Evolutionary conservation across 2,113 vertebrate species (phyloP).

Genomic region (Halcyon senegalensis): DNA sequence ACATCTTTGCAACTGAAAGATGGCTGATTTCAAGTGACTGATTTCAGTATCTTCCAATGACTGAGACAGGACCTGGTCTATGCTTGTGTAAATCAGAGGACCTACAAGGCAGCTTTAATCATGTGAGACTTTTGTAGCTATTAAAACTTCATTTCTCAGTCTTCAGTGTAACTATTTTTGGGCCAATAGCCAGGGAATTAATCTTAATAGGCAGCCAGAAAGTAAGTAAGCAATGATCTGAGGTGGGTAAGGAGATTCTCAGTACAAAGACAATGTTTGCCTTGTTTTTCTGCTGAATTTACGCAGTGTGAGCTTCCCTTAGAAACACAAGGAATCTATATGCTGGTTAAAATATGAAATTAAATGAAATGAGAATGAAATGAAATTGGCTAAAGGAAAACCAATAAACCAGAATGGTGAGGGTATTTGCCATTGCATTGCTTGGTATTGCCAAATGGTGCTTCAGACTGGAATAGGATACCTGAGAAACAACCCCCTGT

Average conservation of each 20-base stretch:
- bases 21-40: background rate
- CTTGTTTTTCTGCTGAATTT: background rate
- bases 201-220: background rate
- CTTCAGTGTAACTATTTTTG: background rate
- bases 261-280: background rate
- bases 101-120: background rate
- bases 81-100: background rate
- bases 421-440: background rate
- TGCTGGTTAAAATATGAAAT: background rate
- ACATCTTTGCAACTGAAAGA: background rate
- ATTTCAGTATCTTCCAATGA: background rate
- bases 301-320: background rate
- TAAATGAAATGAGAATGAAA: background rate
- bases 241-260: background rate
- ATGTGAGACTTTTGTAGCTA: background rate
- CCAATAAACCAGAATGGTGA: background rate
- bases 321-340: background rate
- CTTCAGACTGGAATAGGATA: background rate
- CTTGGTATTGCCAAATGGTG: background rate
- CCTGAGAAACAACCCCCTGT: fast-evolving
- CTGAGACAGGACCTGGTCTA: background rate
- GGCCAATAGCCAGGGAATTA: background rate
- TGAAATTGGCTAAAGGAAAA: background rate
- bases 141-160: background rate
- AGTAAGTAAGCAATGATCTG: background rate